These are phyloP conservation scores for Aramus guarauna DNA, from an alignment of 2,113 vertebrate species.

Conservation along the genomic window DNA sequence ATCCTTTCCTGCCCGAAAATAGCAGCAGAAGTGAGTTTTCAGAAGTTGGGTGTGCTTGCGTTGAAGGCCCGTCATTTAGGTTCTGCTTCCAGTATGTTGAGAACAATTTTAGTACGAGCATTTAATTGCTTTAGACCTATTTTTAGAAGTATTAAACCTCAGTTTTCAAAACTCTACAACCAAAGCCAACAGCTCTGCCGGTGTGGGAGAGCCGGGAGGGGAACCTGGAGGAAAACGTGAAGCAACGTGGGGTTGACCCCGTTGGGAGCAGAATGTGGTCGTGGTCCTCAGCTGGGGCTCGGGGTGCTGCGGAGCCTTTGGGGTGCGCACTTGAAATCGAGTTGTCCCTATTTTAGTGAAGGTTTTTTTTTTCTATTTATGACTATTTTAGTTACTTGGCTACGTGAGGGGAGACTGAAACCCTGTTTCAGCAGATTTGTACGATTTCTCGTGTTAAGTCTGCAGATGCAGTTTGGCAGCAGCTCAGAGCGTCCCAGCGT, in stretches of 20 bases:
- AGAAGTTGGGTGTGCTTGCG: background rate
- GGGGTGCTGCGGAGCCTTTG: background rate
- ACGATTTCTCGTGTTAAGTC: background rate
- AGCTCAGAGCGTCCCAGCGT: background rate
- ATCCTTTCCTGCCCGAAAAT: conserved; percentile 26
- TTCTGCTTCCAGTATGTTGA: conserved; percentile 9
- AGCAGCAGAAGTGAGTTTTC: conserved; percentile 40
- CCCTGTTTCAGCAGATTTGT: background rate
- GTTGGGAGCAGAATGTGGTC: accelerated
- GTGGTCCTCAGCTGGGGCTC: background rate
- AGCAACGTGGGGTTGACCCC: background rate
- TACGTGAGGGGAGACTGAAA: background rate
- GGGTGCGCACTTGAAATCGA: accelerated
- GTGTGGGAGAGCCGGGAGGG: background rate
- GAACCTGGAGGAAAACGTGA: conserved; percentile 8
- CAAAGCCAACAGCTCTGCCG: background rate
- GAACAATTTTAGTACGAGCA: conserved; percentile 38
- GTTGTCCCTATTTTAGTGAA: background rate
- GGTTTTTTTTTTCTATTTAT: background rate
- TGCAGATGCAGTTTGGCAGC: background rate
- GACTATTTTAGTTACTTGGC: background rate
- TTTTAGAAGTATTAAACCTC: conserved; percentile 60
- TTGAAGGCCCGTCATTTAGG: conserved; percentile 14
- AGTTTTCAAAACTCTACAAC: conserved; percentile 15
- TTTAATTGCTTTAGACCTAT: conserved; percentile 51